Evolutionary conservation across 2,888 invertebrate species (phyloP), one percentile per base, ranked within the genome.

Genomic region (Hecatera dysodea): DNA sequence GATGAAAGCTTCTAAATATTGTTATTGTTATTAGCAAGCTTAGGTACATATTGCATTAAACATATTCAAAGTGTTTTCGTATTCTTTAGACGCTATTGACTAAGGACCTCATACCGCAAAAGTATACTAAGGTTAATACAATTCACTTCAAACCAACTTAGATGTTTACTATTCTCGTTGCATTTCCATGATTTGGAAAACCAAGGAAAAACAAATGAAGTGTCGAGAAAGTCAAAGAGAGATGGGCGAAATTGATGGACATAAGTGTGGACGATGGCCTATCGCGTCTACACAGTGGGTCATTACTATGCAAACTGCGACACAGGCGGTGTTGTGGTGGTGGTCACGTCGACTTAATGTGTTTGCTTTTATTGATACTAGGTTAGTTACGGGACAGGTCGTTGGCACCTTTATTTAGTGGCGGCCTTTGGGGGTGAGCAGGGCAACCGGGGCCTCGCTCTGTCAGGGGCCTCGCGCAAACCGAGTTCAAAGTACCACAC

Each of bases 231-330:
- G 78, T 72, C 17, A n/a, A 44, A 46, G 61, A 75, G 66, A 55
- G 63, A 80, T 76, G 73, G 73, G 78, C 17, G 60, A 64, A 60
- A 76, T 78, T 53, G 29, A 42, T 75, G 56, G 62, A 3, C 42
- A 63, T 66, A 63, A 66, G 56, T 70, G 64, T 50, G 39, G 52
- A 64, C 36, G 62, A 64, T 66, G 19, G 27, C n/a, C 55, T 59
- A 60, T 63, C n/a, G 22, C 15, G 22, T 36, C 22, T 56, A 63
- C n/a, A 44, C 4, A 48, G 27, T 27, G n/a, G 60, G 22, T 62
- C 19, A 67, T 78, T 67, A 71, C 29, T 44, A 78, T 78, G 81
- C 81, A 22, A 63, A 80, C 60, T 19, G 55, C 52, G 48, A 50
- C 33, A 61, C 75, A n/a, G 36, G 12, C 8, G 22, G 48, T 48